Base-by-base conservation (phyloP, 2,113 vertebrate species). In the Thalassoma bifasciatum region DNA sequence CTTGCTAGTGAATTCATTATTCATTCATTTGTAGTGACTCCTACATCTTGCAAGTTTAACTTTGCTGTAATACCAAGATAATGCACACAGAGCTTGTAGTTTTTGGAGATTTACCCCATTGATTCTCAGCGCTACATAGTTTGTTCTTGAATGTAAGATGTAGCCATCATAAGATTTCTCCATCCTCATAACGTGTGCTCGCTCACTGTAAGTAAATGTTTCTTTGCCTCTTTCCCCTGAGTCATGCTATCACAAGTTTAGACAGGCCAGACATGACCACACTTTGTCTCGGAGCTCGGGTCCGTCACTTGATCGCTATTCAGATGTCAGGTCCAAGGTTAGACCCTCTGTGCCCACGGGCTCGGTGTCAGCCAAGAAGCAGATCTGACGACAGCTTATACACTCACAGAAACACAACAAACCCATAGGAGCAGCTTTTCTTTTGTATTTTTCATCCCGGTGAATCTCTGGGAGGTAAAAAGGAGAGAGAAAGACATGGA, bases 361-460 rank as follows among this genome's bases (percentile, higher is more conserved):
- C 66, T 59, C 10, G 17, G 40, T 81, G 74, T 83, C 73, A 54
- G 74, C 0, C 44, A 69, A 40, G 63, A 24, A 21, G 59, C 19
- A 52, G 65, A 77, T 82, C 82, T 52, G 66, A 75, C 53, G 50
- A 82, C 53, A 66, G 46, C 66, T 44, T 42, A 66, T 47, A 46
- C 56, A 46, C 51, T 75, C 50, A 75, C 3, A 56, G 14, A 71
- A 17, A 57, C n/a, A 49, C 21, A 71, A 60, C 26, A 40, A 60
- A 67, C 72, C 59, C 51, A 79, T 37, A 81, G 68, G 51, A 69
- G 57, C 5, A n/a, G 54, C 53, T 30, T 66, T 42, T 72, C 72
- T 90, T 75, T 72, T 86, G 82, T 77, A 69, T 87, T 75, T 81
- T 75, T 77, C 72, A 71, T 66, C 52, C 42, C n/a, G 58, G 57